A percentile compares a stretch with the other conserved stretches of the same genome.
phyloP scores from a whole-genome alignment of 2,113 vertebrate genomes.

The Clarias macrocephalus region DNA sequence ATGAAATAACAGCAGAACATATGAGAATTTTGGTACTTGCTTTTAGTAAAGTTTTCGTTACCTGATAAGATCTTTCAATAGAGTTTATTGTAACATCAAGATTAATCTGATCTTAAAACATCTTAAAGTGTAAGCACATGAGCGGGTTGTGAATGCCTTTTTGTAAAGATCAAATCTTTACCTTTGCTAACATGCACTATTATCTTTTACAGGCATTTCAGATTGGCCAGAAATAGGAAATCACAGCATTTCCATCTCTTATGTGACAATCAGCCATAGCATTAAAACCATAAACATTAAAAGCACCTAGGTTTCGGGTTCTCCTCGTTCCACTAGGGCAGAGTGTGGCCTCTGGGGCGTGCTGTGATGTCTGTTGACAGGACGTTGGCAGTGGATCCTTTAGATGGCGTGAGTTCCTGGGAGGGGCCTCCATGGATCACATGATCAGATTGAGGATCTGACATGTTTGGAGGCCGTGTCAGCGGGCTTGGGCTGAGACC shows the following conservation, averaged over 20 bases:
- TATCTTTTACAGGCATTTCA: background rate
- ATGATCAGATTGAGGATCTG: too few species aligned
- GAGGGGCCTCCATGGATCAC: too few species aligned
- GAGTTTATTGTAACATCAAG: background rate
- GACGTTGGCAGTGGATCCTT: too few species aligned
- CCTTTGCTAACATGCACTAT: background rate
- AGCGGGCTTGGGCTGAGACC: too few species aligned
- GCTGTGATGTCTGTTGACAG: too few species aligned
- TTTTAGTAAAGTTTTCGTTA: background rate
- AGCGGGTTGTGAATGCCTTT: background rate
- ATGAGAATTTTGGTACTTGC: background rate
- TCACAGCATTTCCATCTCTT: background rate
- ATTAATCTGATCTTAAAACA: background rate
- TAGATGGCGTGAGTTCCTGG: too few species aligned
- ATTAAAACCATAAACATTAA: too few species aligned
- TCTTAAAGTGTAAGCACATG: background rate
- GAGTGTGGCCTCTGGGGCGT: too few species aligned
- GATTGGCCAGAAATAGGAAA: background rate
- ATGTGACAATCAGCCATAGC: background rate
- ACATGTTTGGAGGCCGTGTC: too few species aligned
- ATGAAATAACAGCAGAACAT: background rate
- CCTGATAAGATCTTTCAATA: background rate
- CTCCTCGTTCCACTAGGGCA: too few species aligned
- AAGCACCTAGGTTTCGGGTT: too few species aligned
- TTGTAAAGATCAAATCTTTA: constrained; percentile 7